Percentiles rank a stretch among this genome's conserved stretches.
phyloP scores from a whole-genome alignment of 2,113 vertebrate genomes.

The Capra hircus region DNA sequence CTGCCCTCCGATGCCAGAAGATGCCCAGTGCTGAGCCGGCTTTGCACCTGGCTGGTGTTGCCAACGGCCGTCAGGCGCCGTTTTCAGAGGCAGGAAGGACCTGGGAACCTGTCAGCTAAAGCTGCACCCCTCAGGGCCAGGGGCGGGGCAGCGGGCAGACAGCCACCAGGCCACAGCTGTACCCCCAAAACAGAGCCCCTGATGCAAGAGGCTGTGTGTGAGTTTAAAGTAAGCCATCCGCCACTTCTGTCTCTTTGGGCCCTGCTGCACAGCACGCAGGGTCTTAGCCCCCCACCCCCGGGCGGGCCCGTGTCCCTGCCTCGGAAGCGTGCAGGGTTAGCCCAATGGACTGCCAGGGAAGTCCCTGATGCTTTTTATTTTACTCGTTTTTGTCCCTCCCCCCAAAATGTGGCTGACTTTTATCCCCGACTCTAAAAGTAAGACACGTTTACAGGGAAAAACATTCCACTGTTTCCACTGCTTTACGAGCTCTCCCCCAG shows the following conservation, averaged over 20 bases:
- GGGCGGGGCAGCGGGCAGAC: fast-evolving
- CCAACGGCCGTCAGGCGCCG: background rate
- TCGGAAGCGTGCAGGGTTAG: fast-evolving
- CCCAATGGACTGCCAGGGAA: fast-evolving
- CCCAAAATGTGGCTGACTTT: background rate
- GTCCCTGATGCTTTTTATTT: background rate
- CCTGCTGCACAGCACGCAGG: background rate
- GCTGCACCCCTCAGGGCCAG: background rate
- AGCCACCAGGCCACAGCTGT: background rate
- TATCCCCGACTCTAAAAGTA: background rate
- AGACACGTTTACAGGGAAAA: background rate
- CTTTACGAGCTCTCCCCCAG: background rate
- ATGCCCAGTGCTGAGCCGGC: background rate
- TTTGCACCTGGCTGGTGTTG: background rate
- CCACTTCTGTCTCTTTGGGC: background rate
- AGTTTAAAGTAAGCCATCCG: background rate
- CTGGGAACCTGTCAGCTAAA: background rate
- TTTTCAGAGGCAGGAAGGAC: background rate
- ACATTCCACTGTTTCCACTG: background rate
- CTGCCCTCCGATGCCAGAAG: background rate
- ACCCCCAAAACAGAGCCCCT: background rate
- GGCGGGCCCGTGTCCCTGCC: fast-evolving
- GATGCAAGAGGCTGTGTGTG: background rate
- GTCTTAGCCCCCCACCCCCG: background rate
- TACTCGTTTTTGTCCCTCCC: background rate